These are phyloP conservation scores for Hypomecis punctinalis DNA, from an alignment of 2,888 invertebrate genomes.

Conservation along the genomic window DNA sequence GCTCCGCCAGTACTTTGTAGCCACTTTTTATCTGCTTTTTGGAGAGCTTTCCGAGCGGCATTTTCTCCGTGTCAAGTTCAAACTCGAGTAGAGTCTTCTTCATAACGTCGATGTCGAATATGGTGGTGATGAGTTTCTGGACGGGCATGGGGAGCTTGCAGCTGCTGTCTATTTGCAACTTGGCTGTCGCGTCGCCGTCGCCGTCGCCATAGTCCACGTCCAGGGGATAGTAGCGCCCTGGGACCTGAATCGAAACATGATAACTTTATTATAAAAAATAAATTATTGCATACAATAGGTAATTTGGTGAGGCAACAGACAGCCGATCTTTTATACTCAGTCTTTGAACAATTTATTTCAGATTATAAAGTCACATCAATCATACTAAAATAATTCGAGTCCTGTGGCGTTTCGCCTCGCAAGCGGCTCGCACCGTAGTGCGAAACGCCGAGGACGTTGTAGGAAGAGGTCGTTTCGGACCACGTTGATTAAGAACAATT, in stretches of 20 bases:
- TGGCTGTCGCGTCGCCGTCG: conserved; percentile 70
- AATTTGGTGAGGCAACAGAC: too few relatives aligned
- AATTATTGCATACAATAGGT: too few relatives aligned
- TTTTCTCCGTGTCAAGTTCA: conserved; percentile 98
- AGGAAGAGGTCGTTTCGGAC: too few relatives aligned
- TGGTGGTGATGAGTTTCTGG: conserved; percentile 92
- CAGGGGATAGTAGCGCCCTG: conserved; percentile 92
- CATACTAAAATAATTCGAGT: too few relatives aligned
- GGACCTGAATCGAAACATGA: conserved; percentile 67
- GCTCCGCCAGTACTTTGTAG: conserved; percentile 90
- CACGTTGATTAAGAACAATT: too few relatives aligned
- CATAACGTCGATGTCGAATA: conserved; percentile 97
- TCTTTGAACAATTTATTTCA: too few relatives aligned
- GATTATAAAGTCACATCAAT: too few relatives aligned
- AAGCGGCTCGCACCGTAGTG: too few relatives aligned
- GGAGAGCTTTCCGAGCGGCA: conserved; percentile 98
- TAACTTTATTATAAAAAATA: too few relatives aligned
- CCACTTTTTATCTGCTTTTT: conserved; percentile 95
- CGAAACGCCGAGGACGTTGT: too few relatives aligned
- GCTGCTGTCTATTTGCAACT: conserved; percentile 73
- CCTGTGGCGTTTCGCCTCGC: too few relatives aligned
- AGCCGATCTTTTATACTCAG: too few relatives aligned
- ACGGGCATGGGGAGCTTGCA: conserved; percentile 91
- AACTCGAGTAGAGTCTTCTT: conserved; percentile 96
- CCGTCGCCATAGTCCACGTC: conserved; percentile 94